A percentile compares a stretch with the other conserved stretches of the same genome.
Conservation (phyloP, 2,888 invertebrate genomes). For the Dolichopus griseipennis region DNA sequence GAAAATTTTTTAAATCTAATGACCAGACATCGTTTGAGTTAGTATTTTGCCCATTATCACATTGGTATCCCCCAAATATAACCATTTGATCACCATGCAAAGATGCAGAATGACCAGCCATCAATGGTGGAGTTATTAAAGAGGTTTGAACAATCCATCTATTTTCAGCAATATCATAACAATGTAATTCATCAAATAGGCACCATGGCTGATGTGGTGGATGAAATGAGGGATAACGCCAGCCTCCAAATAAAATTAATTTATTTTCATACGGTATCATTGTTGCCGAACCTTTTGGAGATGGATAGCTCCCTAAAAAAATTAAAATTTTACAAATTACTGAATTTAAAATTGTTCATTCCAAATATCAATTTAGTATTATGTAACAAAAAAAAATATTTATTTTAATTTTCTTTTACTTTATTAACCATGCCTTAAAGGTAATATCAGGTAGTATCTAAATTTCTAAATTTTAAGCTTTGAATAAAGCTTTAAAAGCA, state of each 20-base stretch:
- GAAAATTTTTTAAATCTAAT: conserved; percentile 64
- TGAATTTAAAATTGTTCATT: too few species aligned
- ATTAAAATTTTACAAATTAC: too few species aligned
- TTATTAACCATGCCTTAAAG: too few species aligned
- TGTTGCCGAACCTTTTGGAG: conserved; percentile 90
- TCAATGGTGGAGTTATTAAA: conserved; percentile 40
- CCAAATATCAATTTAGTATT: too few species aligned
- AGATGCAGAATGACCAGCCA: conserved; percentile 89
- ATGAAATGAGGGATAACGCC: conserved; percentile 84
- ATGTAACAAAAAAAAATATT: too few species aligned
- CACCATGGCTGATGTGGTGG: conserved; percentile 78
- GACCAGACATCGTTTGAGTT: conserved; percentile 82
- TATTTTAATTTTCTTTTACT: too few species aligned
- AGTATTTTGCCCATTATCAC: conserved; percentile 45
- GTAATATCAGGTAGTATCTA: too few species aligned
- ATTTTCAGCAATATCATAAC: conserved; percentile 71
- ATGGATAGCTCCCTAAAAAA: conserved; percentile 61
- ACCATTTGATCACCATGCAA: conserved; percentile 75
- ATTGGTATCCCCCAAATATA: conserved; percentile 64
- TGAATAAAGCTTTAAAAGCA: too few species aligned
- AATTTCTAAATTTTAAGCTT: too few species aligned
- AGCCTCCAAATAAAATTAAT: conserved; percentile 86
- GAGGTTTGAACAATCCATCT: conserved; percentile 54
- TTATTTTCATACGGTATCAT: conserved; percentile 79
- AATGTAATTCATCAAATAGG: conserved; percentile 85